These are phyloP conservation scores for Dascillus cervinus DNA, from an alignment of 2,888 invertebrate species.

Conservation along the genomic window DNA sequence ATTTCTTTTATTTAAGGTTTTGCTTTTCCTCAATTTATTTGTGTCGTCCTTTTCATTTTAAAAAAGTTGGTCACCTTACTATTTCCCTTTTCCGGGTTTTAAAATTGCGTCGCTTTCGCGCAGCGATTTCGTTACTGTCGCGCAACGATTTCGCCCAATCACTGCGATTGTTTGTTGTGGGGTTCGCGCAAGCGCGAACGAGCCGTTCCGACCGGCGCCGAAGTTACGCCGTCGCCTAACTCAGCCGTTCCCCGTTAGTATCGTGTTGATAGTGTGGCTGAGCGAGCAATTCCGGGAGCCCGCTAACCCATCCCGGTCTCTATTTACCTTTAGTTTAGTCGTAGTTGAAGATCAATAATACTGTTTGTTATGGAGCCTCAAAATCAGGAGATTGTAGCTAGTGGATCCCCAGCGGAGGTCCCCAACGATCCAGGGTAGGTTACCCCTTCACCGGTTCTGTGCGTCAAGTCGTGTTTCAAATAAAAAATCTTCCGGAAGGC, in stretches of 20 bases:
- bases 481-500: too few species aligned
- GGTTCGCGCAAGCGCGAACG: slow-evolving; percentile 39
- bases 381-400: slow-evolving; percentile 67
- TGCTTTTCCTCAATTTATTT: too few species aligned
- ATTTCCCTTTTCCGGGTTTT: too few species aligned
- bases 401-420: slow-evolving; percentile 81
- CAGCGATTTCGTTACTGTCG: slow-evolving; percentile 35
- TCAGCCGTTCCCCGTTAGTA: slow-evolving; percentile 48
- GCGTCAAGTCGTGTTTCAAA: too few species aligned
- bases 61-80: too few species aligned
- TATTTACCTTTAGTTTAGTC: slow-evolving; percentile 43
- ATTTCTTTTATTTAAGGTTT: too few species aligned
- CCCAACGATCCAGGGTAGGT: slow-evolving; percentile 91
- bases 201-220: slow-evolving; percentile 38
- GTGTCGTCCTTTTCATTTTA: too few species aligned
- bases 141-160: slow-evolving; percentile 45
- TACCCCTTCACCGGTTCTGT: too few species aligned
- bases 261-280: slow-evolving; percentile 63
- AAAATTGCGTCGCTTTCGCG: too few species aligned
- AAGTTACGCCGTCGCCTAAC: slow-evolving; percentile 35
- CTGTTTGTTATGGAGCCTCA: slow-evolving; percentile 60
- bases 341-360: slow-evolving; percentile 41
- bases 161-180: slow-evolving; percentile 39
- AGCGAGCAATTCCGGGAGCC: slow-evolving; percentile 55
- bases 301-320: slow-evolving; percentile 49